Conservation (phyloP, 2,888 invertebrate genomes). For the Morpho deidamia region DNA sequence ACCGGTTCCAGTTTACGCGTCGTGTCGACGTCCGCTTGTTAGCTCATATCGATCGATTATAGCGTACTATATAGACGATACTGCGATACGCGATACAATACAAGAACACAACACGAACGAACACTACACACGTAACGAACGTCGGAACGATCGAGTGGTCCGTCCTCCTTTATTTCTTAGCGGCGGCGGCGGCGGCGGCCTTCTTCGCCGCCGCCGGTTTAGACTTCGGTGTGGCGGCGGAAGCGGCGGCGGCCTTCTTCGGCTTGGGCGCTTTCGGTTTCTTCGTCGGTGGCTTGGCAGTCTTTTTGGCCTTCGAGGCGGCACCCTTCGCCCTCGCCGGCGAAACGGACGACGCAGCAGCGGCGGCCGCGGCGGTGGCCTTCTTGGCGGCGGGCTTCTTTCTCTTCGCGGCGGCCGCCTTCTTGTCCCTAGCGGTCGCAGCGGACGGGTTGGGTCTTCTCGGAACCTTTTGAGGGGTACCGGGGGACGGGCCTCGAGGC, state of each 20-base stretch:
- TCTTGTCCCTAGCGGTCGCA: slow-evolving; percentile 30
- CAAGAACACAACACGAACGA: too few relatives aligned
- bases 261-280: slow-evolving; percentile 55
- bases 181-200: background rate
- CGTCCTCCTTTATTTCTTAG: background rate
- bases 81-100: too few relatives aligned
- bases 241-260: slow-evolving; percentile 33
- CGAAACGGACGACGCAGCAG: slow-evolving; percentile 28
- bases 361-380: slow-evolving; percentile 21
- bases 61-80: too few relatives aligned
- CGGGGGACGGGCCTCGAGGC: too few relatives aligned
- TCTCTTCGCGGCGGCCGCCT: slow-evolving; percentile 34
- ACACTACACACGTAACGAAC: too few relatives aligned
- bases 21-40: background rate
- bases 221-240: slow-evolving; percentile 25
- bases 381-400: slow-evolving; percentile 29
- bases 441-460: too few relatives aligned
- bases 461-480: too few relatives aligned
- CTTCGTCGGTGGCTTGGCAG: slow-evolving; percentile 44
- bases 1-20: background rate
- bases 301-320: slow-evolving; percentile 45
- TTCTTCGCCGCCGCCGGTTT: slow-evolving; percentile 22
- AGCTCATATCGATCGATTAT: too few relatives aligned
- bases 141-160: too few relatives aligned
- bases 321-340: slow-evolving; percentile 30